Evolutionary conservation across 2,113 vertebrate genomes (phyloP).

Genomic region (Tupaia tana): DNA sequence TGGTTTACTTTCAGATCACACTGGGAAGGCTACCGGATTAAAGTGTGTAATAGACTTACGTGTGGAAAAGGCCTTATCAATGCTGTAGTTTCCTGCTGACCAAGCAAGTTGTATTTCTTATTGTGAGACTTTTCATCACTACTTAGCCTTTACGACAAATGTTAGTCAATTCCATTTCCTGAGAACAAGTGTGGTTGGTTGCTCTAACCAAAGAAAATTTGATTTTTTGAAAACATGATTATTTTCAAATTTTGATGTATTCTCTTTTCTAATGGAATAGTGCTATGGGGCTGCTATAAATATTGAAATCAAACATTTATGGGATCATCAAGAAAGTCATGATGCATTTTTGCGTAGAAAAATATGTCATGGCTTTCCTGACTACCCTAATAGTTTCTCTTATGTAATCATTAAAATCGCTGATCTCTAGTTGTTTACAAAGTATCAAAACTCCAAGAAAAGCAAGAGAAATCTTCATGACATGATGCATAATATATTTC

Average conservation of each 20-base stretch:
- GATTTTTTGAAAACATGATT: slow-evolving; percentile 28
- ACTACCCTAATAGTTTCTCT: not conserved
- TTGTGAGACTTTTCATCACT: not conserved
- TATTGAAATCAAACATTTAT: not conserved
- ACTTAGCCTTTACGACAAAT: not conserved
- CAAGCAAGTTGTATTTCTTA: not conserved
- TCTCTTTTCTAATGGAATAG: slow-evolving; percentile 26
- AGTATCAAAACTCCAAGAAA: slow-evolving; percentile 2
- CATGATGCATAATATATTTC: not conserved
- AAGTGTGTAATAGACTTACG: not conserved
- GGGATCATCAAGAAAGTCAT: too few relatives aligned
- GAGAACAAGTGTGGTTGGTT: not conserved
- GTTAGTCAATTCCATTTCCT: not conserved
- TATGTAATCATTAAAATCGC: not conserved
- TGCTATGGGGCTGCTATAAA: not conserved
- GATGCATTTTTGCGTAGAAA: too few relatives aligned
- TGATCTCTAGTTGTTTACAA: not conserved
- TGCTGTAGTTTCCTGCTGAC: not conserved
- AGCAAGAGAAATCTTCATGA: not conserved
- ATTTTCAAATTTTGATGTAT: slow-evolving; percentile 25
- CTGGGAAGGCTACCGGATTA: not conserved
- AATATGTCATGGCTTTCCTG: too few relatives aligned
- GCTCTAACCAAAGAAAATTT: not conserved
- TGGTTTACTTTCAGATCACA: not conserved
- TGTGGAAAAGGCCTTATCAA: not conserved